A percentile compares a stretch with the other conserved stretches of the same genome.
Conservation (phyloP, 2,113 vertebrate genomes). For the Labeo rohita region DNA sequence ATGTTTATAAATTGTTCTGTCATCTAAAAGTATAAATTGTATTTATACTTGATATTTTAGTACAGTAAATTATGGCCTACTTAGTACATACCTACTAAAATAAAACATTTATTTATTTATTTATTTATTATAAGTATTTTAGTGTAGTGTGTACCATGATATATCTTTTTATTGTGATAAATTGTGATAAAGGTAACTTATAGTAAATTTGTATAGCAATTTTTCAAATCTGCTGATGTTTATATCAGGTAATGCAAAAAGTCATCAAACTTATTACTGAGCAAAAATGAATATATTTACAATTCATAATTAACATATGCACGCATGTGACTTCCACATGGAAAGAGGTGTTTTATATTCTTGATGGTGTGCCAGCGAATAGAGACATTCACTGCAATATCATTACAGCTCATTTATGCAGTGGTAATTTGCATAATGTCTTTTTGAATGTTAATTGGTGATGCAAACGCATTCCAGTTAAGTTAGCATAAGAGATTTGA, state of each 20-base stretch:
- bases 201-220: too few species aligned
- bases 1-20: neutral
- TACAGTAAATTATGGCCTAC: neutral
- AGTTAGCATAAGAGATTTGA: constrained; percentile 41
- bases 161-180: neutral
- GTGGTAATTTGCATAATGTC: constrained; percentile 54
- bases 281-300: neutral
- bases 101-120: neutral
- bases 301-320: neutral
- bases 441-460: constrained; percentile 41
- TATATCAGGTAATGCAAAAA: neutral
- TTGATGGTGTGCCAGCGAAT: constrained; percentile 33
- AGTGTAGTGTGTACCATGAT: neutral
- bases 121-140: neutral
- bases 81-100: neutral
- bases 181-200: neutral
- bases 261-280: neutral
- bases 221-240: neutral
- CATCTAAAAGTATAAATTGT: neutral
- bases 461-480: constrained; percentile 52
- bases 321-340: neutral
- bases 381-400: neutral
- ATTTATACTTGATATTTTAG: neutral
- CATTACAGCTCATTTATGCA: constrained; percentile 38
- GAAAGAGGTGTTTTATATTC: neutral